Evolutionary conservation across 2,113 vertebrate species (phyloP).

Genomic region (Cyprinodon variegatus): DNA sequence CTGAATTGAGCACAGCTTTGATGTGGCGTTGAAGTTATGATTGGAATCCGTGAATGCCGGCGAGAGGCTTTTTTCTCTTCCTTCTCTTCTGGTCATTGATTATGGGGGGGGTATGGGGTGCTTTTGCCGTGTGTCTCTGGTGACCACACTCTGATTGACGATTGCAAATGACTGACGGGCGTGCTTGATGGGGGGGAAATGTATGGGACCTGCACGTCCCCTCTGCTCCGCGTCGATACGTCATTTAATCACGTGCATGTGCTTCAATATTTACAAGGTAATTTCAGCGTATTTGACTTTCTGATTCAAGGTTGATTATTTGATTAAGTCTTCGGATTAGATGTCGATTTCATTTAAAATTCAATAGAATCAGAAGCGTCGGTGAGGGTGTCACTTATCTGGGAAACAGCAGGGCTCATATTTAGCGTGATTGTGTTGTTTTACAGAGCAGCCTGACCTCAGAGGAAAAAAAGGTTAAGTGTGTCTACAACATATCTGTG

Average conservation of each 20-base stretch:
- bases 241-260: conserved; percentile 52
- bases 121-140: conserved; percentile 44
- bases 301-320: conserved; percentile 34
- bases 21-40: conserved; percentile 75
- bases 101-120: not conserved
- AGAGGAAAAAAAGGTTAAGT: conserved; percentile 29
- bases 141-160: conserved; percentile 53
- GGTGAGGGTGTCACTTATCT: conserved; percentile 3
- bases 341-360: conserved; percentile 37
- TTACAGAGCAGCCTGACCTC: conserved; percentile 43
- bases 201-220: conserved; percentile 15
- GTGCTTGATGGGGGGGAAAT: conserved; percentile 50
- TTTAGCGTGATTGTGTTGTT: conserved; percentile 14
- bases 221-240: conserved; percentile 18
- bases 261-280: conserved; percentile 60
- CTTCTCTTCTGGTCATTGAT: conserved; percentile 38
- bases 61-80: not conserved
- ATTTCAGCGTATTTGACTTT: conserved; percentile 50
- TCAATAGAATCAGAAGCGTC: conserved; percentile 29
- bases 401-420: conserved; percentile 15
- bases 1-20: conserved; percentile 68
- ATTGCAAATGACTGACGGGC: conserved; percentile 64
- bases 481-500: conserved; percentile 6
- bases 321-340: conserved; percentile 47
- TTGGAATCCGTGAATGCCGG: conserved; percentile 56